These are phyloP conservation scores for Oceanodroma tethys DNA, from an alignment of 2,113 vertebrate genomes.

Conservation along the genomic window DNA sequence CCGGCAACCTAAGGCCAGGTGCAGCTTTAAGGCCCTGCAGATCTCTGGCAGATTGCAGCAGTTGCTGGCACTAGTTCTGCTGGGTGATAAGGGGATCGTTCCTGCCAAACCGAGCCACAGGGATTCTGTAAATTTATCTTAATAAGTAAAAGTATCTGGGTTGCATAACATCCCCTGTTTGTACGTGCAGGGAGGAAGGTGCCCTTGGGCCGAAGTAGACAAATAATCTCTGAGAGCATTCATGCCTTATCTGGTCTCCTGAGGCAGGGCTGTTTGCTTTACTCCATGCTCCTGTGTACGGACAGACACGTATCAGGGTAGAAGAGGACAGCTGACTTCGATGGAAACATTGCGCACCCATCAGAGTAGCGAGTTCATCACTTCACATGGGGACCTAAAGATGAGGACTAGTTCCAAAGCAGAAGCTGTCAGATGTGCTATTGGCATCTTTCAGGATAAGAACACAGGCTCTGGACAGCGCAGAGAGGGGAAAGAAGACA, in stretches of 20 bases:
- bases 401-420: neutral
- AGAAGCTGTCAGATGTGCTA: neutral
- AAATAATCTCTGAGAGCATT: neutral
- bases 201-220: neutral
- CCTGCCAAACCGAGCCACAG: neutral
- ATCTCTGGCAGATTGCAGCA: neutral
- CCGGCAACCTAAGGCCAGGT: neutral
- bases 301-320: neutral
- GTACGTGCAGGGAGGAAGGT: slow-evolving; percentile 31
- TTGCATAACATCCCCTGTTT: neutral
- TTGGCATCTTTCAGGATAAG: neutral
- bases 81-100: neutral
- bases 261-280: neutral
- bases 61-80: neutral
- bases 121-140: slow-evolving; percentile 1
- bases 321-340: neutral
- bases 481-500: neutral
- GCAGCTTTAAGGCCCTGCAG: neutral
- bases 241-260: slow-evolving; percentile 7
- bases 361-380: accelerated
- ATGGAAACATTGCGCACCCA: neutral
- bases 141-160: neutral
- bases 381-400: neutral
- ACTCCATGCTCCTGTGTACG: neutral
- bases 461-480: neutral